Conservation (phyloP, 2,797 vertebrate species). For the Pangasius mekongensis region DNA sequence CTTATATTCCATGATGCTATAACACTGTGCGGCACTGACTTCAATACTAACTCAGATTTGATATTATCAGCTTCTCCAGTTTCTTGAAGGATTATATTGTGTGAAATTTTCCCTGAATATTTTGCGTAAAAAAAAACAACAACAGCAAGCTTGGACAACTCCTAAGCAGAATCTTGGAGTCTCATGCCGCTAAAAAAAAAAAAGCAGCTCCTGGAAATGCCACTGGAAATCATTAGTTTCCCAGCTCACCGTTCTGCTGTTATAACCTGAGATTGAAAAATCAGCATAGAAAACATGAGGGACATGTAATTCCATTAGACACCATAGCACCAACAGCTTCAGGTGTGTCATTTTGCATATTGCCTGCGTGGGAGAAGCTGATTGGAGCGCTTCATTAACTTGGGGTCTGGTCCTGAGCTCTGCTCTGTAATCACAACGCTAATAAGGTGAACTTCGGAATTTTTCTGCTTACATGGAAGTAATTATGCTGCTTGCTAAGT, state of each 20-base stretch:
- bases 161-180: neutral
- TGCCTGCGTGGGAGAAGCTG: slow-evolving; percentile 33
- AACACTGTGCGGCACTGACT: neutral
- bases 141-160: neutral
- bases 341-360: slow-evolving; percentile 26
- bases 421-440: slow-evolving; percentile 35
- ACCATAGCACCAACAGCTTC: slow-evolving; percentile 1
- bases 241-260: neutral
- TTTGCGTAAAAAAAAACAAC: neutral
- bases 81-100: neutral
- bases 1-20: neutral
- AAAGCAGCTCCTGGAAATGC: neutral
- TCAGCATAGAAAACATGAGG: slow-evolving; percentile 9
- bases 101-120: neutral
- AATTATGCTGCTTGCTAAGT: slow-evolving; percentile 24
- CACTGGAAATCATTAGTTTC: neutral
- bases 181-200: neutral
- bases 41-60: neutral
- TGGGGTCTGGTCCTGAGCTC: slow-evolving; percentile 24
- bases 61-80: neutral
- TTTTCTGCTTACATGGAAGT: slow-evolving; percentile 32
- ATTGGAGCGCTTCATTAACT: slow-evolving; percentile 32
- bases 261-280: slow-evolving; percentile 5
- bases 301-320: slow-evolving; percentile 18
- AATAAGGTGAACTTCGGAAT: slow-evolving; percentile 25